Evolutionary conservation across 2,797 vertebrate genomes (phyloP).

Genomic region (Spea hammondii): DNA sequence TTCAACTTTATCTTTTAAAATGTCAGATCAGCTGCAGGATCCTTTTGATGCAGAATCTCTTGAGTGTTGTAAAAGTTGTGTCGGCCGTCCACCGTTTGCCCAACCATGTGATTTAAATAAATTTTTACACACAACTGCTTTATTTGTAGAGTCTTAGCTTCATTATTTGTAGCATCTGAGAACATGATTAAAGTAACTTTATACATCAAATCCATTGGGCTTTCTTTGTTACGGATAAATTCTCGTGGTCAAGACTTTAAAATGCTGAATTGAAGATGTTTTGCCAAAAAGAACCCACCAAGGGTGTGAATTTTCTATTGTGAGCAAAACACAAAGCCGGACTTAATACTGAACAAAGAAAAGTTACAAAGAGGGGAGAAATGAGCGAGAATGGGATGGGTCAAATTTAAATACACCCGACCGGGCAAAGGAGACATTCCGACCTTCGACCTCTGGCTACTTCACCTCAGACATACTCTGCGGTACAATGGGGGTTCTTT

Average conservation of each 20-base stretch:
- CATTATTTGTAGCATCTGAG: too few species aligned
- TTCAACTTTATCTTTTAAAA: too few species aligned
- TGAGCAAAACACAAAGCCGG: slow-evolving; percentile 22
- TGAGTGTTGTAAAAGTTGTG: too few species aligned
- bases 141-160: too few species aligned
- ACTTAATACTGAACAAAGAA: slow-evolving; percentile 32
- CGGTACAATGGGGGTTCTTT: slow-evolving; percentile 23
- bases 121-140: too few species aligned
- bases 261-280: not conserved
- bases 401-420: slow-evolving; percentile 14
- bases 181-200: too few species aligned
- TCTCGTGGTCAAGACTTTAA: not conserved
- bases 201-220: too few species aligned
- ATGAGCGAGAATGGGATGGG: slow-evolving; percentile 29
- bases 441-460: slow-evolving; percentile 34
- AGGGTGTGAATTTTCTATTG: not conserved
- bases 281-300: not conserved
- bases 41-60: too few species aligned
- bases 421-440: slow-evolving; percentile 22
- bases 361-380: slow-evolving; percentile 17
- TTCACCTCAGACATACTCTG: slow-evolving; percentile 25
- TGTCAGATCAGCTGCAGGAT: too few species aligned
- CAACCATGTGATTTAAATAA: too few species aligned
- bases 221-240: too few species aligned
- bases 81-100: too few species aligned